phyloP scores from a whole-genome alignment of 1,140 invertebrate genomes.

The Meloidogyne floridensis region DNA sequence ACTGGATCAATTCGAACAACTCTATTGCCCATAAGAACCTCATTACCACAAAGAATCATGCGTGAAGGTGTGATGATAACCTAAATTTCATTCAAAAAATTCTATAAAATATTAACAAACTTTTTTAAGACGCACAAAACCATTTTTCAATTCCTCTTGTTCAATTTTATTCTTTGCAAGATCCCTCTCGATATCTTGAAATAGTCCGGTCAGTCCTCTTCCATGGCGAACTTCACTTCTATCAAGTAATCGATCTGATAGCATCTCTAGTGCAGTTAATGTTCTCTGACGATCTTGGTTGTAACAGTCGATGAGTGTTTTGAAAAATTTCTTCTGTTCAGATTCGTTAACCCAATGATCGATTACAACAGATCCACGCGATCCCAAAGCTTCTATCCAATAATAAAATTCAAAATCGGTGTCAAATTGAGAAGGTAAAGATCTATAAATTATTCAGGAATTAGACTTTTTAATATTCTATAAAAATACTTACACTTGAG shows the following conservation, averaged over 20 bases:
- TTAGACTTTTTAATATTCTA: background rate
- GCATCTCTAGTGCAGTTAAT: constrained; percentile 22
- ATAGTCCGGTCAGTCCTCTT: constrained; percentile 7
- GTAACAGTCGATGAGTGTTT: background rate
- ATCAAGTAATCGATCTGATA: constrained; percentile 24
- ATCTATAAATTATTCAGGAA: background rate
- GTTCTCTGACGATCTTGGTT: background rate
- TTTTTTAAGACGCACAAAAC: constrained; percentile 25
- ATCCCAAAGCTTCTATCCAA: constrained; percentile 17
- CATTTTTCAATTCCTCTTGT: constrained; percentile 13
- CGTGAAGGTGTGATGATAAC: constrained; percentile 50
- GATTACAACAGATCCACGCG: constrained; percentile 26
- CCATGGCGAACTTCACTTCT: background rate
- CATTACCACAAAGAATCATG: constrained; percentile 33
- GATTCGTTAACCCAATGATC: constrained; percentile 17
- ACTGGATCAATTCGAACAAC: constrained; percentile 37
- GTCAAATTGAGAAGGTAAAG: background rate
- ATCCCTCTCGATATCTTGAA: constrained; percentile 18
- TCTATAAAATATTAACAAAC: background rate
- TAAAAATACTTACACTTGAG: background rate
- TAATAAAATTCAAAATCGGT: constrained; percentile 16
- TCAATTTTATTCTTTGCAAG: background rate
- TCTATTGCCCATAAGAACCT: constrained; percentile 52
- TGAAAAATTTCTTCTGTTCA: constrained; percentile 14
- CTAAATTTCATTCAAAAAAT: constrained; percentile 18